phyloP scores from a whole-genome alignment of 2,888 invertebrate genomes.

The Platyscelio sp. region DNA sequence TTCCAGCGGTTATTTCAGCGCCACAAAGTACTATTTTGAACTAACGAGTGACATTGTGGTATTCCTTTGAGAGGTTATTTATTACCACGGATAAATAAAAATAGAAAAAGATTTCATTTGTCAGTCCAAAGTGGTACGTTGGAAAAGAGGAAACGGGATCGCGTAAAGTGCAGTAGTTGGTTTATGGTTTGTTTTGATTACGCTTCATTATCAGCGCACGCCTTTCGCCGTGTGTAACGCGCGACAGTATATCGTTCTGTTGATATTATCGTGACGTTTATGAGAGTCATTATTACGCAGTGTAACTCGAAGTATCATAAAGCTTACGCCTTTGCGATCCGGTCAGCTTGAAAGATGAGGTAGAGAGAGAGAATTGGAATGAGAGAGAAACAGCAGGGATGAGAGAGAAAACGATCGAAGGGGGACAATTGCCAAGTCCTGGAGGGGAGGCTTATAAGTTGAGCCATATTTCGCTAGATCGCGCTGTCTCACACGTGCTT shows the following conservation, averaged over 20 bases:
- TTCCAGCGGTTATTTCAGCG: too few species aligned
- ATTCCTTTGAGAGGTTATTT: too few species aligned
- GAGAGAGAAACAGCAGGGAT: constrained; percentile 50
- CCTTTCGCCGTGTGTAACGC: constrained; percentile 82
- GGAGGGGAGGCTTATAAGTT: constrained; percentile 82
- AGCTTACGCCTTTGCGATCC: constrained; percentile 83
- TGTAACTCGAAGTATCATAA: constrained; percentile 82
- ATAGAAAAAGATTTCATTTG: constrained; percentile 35
- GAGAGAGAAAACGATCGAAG: constrained; percentile 56
- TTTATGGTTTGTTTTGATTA: constrained; percentile 85
- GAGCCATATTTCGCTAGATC: constrained; percentile 82
- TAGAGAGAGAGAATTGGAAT: constrained; percentile 24
- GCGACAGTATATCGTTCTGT: constrained; percentile 83
- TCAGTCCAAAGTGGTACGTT: constrained; percentile 33
- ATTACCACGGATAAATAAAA: not conserved
- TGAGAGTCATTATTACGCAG: constrained; percentile 85
- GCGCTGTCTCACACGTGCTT: constrained; percentile 77
- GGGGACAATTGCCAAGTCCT: constrained; percentile 60
- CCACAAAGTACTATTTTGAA: too few species aligned
- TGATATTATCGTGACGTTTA: constrained; percentile 85
- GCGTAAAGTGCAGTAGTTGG: constrained; percentile 69
- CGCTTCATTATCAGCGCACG: constrained; percentile 83
- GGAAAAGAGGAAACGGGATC: constrained; percentile 18
- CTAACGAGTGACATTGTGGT: too few species aligned
- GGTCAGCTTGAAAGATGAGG: constrained; percentile 72